A percentile compares a stretch with the other conserved stretches of the same genome.
Conservation (phyloP, 1,140 invertebrate species). For the Euura saliciscinereae region DNA sequence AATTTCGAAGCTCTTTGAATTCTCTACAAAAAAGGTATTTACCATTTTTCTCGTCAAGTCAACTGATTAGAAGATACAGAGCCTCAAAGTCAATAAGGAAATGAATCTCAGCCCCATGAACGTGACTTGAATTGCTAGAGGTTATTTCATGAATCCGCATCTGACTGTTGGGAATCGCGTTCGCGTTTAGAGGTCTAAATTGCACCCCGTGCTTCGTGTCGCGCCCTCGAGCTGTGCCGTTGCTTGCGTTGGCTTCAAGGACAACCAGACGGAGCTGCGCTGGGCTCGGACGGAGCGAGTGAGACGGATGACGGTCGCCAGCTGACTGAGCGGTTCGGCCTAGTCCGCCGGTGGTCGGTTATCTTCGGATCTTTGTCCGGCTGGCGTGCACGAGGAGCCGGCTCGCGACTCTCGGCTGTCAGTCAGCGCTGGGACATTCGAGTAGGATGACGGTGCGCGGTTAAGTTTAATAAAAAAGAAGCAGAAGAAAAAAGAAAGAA, state of each 20-base stretch:
- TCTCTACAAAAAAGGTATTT: too few species aligned
- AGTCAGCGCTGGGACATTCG: background rate
- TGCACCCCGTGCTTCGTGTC: too few species aligned
- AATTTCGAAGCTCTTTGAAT: too few species aligned
- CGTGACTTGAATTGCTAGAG: too few species aligned
- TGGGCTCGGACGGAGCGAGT: background rate
- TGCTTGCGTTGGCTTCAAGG: background rate
- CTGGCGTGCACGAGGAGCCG: background rate
- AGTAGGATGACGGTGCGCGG: background rate
- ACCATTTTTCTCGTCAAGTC: too few species aligned
- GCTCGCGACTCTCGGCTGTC: background rate
- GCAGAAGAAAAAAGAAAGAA: background rate
- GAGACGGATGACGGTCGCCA: constrained; percentile 1
- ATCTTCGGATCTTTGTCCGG: background rate
- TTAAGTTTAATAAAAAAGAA: background rate
- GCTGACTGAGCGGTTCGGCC: background rate
- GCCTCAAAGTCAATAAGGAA: too few species aligned
- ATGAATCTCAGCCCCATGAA: too few species aligned
- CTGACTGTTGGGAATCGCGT: background rate
- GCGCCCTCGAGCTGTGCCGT: background rate
- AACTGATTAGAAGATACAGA: too few species aligned
- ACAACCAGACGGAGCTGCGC: background rate
- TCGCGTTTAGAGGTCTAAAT: background rate
- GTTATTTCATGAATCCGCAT: background rate
- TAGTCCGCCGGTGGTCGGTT: background rate